Evolutionary conservation across 2,113 vertebrate genomes (phyloP), one percentile per base, ranked within the genome.

Genomic region (Chaenogobius annularis): DNA sequence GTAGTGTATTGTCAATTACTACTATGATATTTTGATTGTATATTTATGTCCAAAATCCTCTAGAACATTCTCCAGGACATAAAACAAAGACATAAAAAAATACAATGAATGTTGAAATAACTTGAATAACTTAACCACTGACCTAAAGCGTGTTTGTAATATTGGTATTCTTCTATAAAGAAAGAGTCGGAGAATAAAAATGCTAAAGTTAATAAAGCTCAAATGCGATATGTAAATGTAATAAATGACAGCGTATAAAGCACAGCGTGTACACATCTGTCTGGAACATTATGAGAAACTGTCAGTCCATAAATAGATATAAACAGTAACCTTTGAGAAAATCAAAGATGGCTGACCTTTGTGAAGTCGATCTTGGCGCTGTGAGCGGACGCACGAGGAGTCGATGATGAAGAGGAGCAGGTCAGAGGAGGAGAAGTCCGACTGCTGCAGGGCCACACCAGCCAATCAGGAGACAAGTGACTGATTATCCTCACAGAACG

Each of bases 321-420:
- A 88, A 89, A 87, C 75, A 89, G 85, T 76, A 89, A 90, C 87
- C 85, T 89, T 88, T 90, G 82, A 88, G 81, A 78, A 83, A 90
- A 90, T 89, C 85, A 85, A 89, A 89, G 83, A 85, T 75, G 74
- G 75, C 83, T 88, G 86, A 90, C 88, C 88, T 92, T 91, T 91
- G 67, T 61, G 63, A 47, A 72, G 85, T 81, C 83, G 78, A 87
- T 82, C 56, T 59, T 54, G 50, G 7, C 9, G 19, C 50, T 20
- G 76, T 83, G 87, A 81, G 84, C 40, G 1, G 78, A 87, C 81
- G 79, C 66, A 70, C 83, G 78, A 72, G 62, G 61, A 64, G 14
- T 72, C 84, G 85, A 80, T 72, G 74, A 87, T 87, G 85, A 85
- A 83, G 62, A 79, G 80, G 77, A 78, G 82, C 26, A 31, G 26